Conservation (phyloP, 2,797 vertebrate genomes). For the Etheostoma perlongum region DNA sequence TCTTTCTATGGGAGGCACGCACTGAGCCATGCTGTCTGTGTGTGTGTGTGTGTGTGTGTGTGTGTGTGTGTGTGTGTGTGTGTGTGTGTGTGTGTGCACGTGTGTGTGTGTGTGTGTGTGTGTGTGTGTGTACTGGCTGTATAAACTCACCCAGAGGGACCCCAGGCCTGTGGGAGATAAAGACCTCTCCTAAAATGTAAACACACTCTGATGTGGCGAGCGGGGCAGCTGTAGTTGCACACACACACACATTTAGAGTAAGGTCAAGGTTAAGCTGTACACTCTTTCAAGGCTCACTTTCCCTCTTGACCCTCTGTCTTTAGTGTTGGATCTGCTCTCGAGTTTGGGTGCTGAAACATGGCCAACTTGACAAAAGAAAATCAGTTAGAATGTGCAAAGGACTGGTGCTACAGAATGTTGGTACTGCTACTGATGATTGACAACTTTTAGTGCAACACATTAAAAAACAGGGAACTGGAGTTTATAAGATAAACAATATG, state of each 20-base stretch:
- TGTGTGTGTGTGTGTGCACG: constrained; percentile 40
- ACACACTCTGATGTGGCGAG: constrained; percentile 86
- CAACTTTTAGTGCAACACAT: constrained; percentile 4
- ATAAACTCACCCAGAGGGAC: constrained; percentile 84
- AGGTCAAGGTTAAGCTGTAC: constrained; percentile 86
- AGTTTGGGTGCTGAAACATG: constrained; percentile 65
- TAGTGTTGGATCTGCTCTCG: constrained; percentile 55
- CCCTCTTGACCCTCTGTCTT: constrained; percentile 80
- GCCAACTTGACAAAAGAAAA: constrained; percentile 49
- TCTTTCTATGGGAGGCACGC: constrained; percentile 71
- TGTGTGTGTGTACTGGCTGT: constrained; percentile 66
- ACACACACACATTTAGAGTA: constrained; percentile 79
- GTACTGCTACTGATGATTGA: not conserved
- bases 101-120: constrained; percentile 24
- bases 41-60: constrained; percentile 39
- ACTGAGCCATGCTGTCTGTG: constrained; percentile 37
- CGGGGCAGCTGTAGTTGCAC: constrained; percentile 81
- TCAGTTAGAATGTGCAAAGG: constrained; percentile 36
- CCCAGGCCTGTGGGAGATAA: constrained; percentile 83
- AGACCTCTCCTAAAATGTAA: constrained; percentile 87
- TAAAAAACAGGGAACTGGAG: not conserved
- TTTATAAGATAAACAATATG: not conserved
- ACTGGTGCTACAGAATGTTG: constrained; percentile 1
- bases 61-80: constrained; percentile 21
- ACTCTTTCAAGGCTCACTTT: constrained; percentile 85